Percentiles rank a stretch among this genome's conserved stretches.
phyloP scores from a whole-genome alignment of 1,140 invertebrate species.

The Coenobita brevimanus region DNA sequence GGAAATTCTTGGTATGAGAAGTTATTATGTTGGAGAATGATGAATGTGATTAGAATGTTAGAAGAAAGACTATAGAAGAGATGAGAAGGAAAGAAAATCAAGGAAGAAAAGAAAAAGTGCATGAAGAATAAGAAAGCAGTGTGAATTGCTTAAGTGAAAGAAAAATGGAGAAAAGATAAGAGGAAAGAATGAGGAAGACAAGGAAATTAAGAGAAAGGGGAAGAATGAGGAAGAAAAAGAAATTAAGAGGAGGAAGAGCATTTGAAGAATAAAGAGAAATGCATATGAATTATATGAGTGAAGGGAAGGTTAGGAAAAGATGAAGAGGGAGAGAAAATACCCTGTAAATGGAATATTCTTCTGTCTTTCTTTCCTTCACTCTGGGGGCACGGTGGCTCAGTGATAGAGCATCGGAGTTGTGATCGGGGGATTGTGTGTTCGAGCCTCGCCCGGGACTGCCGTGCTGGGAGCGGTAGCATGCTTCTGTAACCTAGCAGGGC shows the following conservation, averaged over 20 bases:
- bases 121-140: not conserved
- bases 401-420: too few species aligned
- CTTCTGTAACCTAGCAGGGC: too few species aligned
- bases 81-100: not conserved
- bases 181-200: not conserved
- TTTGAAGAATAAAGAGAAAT: too few species aligned
- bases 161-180: not conserved
- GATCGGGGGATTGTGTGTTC: too few species aligned
- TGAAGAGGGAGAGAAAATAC: slow-evolving; percentile 18
- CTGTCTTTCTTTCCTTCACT: slow-evolving; percentile 1
- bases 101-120: not conserved
- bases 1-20: not conserved
- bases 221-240: not conserved
- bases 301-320: not conserved
- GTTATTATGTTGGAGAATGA: not conserved
- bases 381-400: too few species aligned
- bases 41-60: not conserved
- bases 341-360: not conserved
- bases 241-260: not conserved
- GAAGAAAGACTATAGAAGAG: not conserved
- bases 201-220: not conserved
- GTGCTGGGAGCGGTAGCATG: too few species aligned
- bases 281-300: not conserved
- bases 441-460: too few species aligned
- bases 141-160: not conserved